Percentiles rank a stretch among this genome's conserved stretches.
Evolutionary conservation across 2,797 vertebrate genomes (phyloP).

Genomic region (Tragelaphus oryx): DNA sequence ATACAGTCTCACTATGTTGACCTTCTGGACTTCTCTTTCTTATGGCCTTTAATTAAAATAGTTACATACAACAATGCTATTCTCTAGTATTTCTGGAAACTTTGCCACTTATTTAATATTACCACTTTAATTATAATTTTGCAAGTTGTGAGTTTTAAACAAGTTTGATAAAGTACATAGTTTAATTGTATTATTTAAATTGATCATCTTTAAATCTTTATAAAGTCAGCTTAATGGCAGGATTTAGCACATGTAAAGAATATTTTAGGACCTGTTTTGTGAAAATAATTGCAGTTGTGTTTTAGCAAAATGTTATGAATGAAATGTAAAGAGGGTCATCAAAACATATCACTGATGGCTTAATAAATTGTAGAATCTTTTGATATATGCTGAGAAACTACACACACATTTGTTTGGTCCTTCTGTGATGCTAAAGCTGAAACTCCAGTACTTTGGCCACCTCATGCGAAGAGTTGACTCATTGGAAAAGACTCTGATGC

Average conservation of each 20-base stretch:
- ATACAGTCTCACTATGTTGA: not conserved
- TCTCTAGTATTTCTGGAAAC: not conserved
- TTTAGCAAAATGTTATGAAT: slow-evolving; percentile 56
- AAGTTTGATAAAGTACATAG: slow-evolving; percentile 9
- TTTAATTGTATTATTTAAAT: slow-evolving; percentile 51
- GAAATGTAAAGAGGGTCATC: slow-evolving; percentile 42
- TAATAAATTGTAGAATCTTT: slow-evolving; percentile 44
- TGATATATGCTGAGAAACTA: slow-evolving; percentile 9
- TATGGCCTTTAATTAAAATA: slow-evolving; percentile 6
- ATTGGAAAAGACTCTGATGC: too few species aligned
- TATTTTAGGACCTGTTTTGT: slow-evolving; percentile 5
- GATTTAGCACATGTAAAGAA: slow-evolving; percentile 20
- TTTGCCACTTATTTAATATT: not conserved
- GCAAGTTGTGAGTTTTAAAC: slow-evolving; percentile 2
- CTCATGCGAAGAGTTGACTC: too few species aligned
- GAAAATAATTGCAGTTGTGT: slow-evolving; percentile 24
- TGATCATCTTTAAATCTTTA: not conserved
- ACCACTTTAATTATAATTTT: not conserved
- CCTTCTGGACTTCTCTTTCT: not conserved
- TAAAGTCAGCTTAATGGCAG: slow-evolving; percentile 38
- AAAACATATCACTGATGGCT: slow-evolving; percentile 27
- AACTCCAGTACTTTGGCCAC: too few species aligned
- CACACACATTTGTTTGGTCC: not conserved
- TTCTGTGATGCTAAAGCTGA: not conserved
- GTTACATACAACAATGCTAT: not conserved